Percentiles rank a stretch among this genome's conserved stretches.
These are phyloP conservation scores for Xenopus petersii DNA, from an alignment of 2,797 vertebrate species.

Conservation along the genomic window DNA sequence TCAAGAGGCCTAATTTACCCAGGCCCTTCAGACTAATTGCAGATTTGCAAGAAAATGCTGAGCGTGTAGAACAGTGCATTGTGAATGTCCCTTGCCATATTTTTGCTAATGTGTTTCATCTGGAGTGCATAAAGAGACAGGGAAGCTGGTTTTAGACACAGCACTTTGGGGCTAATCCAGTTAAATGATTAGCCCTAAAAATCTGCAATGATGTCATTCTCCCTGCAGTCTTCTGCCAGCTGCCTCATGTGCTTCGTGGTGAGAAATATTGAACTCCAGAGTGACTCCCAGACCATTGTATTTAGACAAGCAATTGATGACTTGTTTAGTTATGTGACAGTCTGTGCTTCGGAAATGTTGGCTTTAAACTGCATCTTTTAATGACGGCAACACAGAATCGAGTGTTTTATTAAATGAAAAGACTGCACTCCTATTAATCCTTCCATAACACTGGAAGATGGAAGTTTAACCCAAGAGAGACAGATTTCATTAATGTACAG, in stretches of 20 bases:
- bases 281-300: slow-evolving; percentile 47
- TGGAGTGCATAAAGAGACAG: slow-evolving; percentile 90
- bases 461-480: neutral
- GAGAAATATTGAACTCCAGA: slow-evolving; percentile 57
- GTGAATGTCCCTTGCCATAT: slow-evolving; percentile 91
- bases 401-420: neutral
- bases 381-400: neutral
- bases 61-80: slow-evolving; percentile 88
- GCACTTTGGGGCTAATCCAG: slow-evolving; percentile 81
- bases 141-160: slow-evolving; percentile 78
- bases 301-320: slow-evolving; percentile 40
- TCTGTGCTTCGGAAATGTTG: neutral
- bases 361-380: slow-evolving; percentile 5
- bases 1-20: slow-evolving; percentile 99
- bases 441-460: neutral
- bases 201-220: slow-evolving; percentile 80
- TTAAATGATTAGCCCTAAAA: slow-evolving; percentile 84
- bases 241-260: slow-evolving; percentile 71
- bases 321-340: slow-evolving; percentile 44
- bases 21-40: slow-evolving; percentile 99
- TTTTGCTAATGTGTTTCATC: slow-evolving; percentile 95
- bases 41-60: slow-evolving; percentile 98
- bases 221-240: slow-evolving; percentile 73
- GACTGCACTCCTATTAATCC: neutral
- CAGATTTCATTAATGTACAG: neutral